These are phyloP conservation scores for Schizopygopsis malacanthus DNA, from an alignment of 2,797 vertebrate species.

Conservation along the genomic window DNA sequence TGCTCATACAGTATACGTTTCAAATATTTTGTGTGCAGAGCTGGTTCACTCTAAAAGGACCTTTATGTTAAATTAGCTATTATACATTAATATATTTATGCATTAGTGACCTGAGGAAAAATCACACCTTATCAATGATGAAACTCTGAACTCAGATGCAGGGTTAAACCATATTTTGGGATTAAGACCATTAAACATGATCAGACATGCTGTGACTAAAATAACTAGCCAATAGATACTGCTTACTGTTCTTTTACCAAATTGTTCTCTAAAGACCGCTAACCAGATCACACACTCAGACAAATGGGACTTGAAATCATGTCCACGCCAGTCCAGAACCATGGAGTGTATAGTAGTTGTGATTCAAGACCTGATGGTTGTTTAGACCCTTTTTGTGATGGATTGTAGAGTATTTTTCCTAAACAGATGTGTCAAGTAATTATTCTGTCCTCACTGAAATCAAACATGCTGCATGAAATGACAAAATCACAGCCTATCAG, in stretches of 20 bases:
- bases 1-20: background rate
- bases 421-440: background rate
- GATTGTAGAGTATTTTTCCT: background rate
- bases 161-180: constrained; percentile 1
- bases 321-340: constrained; percentile 2
- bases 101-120: background rate
- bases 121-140: background rate
- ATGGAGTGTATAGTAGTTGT: background rate
- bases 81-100: background rate
- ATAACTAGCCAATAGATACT: background rate
- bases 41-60: background rate
- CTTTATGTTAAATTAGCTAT: constrained; percentile 1
- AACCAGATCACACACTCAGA: constrained; percentile 10
- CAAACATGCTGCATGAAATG: background rate
- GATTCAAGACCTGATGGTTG: background rate
- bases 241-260: background rate
- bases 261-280: background rate
- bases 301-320: background rate
- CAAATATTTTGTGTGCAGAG: background rate
- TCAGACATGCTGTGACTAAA: constrained; percentile 2
- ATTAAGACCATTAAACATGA: background rate
- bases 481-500: background rate
- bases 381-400: background rate
- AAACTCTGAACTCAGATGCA: constrained; percentile 3
- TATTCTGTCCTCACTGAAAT: background rate